Conservation (phyloP, 2,888 invertebrate genomes). For the Leptogaster cylindrica region DNA sequence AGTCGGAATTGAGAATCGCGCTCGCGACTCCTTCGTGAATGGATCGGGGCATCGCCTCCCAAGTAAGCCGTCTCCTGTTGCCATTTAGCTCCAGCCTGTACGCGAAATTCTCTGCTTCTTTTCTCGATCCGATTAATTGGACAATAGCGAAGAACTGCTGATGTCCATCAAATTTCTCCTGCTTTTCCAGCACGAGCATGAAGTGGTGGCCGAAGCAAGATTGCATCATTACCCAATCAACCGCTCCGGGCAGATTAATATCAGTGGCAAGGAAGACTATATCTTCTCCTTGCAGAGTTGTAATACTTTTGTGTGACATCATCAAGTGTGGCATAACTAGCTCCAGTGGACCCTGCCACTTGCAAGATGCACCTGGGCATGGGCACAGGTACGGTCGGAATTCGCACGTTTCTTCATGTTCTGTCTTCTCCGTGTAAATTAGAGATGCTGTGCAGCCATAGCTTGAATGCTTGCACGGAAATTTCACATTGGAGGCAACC, state of each 20-base stretch:
- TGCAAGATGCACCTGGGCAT: slow-evolving; percentile 99
- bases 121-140: slow-evolving; percentile 96
- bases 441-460: slow-evolving; percentile 93
- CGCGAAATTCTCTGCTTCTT: slow-evolving; percentile 98
- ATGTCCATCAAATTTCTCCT: slow-evolving; percentile 96
- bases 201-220: slow-evolving; percentile 99
- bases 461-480: slow-evolving; percentile 97
- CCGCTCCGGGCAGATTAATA: slow-evolving; percentile 98
- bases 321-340: slow-evolving; percentile 99
- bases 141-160: slow-evolving; percentile 98
- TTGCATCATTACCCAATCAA: slow-evolving; percentile 99
- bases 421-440: slow-evolving; percentile 96
- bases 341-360: slow-evolving; percentile 98
- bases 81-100: slow-evolving; percentile 97
- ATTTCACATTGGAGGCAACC: slow-evolving; percentile 97
- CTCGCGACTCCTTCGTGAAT: slow-evolving; percentile 99
- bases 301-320: slow-evolving; percentile 97
- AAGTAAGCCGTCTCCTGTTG: slow-evolving; percentile 90
- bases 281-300: slow-evolving; percentile 97
- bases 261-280: slow-evolving; percentile 99
- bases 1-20: slow-evolving; percentile 97
- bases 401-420: slow-evolving; percentile 98
- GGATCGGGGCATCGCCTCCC: slow-evolving; percentile 98
- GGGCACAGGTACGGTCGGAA: slow-evolving; percentile 98
- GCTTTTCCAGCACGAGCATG: slow-evolving; percentile 98